A percentile compares a stretch with the other conserved stretches of the same genome.
These are phyloP conservation scores for Platycheirus albimanus DNA, from an alignment of 2,888 invertebrate genomes.

Conservation along the genomic window DNA sequence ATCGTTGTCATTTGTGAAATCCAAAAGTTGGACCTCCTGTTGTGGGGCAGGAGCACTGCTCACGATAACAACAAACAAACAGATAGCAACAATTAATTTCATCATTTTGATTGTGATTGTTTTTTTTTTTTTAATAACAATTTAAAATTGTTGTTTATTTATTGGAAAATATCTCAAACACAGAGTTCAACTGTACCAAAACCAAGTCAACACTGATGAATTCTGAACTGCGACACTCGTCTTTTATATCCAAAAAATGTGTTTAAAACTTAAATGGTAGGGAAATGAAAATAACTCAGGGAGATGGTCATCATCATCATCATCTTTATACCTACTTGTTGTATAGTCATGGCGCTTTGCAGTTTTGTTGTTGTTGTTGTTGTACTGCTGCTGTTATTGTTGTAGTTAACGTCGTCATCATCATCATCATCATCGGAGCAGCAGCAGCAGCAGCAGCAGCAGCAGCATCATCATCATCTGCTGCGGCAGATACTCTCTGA, in stretches of 20 bases:
- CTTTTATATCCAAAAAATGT: slow-evolving; percentile 77
- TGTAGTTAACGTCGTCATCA: slow-evolving; percentile 17
- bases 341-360: slow-evolving; percentile 17
- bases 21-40: slow-evolving; percentile 75
- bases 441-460: slow-evolving; percentile 8
- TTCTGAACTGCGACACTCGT: slow-evolving; percentile 75
- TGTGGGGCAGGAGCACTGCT: slow-evolving; percentile 75
- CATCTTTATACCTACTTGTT: slow-evolving; percentile 16
- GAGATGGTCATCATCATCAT: slow-evolving; percentile 73
- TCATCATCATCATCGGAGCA: slow-evolving; percentile 9
- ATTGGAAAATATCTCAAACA: slow-evolving; percentile 30
- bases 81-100: slow-evolving; percentile 71
- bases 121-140: slow-evolving; percentile 16
- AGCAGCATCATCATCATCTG: slow-evolving; percentile 15
- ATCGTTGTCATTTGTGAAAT: slow-evolving; percentile 76
- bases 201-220: slow-evolving; percentile 76
- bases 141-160: no score
- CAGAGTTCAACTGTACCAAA: slow-evolving; percentile 66
- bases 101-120: slow-evolving; percentile 72
- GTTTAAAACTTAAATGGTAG: slow-evolving; percentile 71
- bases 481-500: slow-evolving; percentile 69
- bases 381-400: slow-evolving; percentile 8
- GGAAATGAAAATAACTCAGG: slow-evolving; percentile 74
- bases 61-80: slow-evolving; percentile 74
- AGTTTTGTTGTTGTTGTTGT: slow-evolving; percentile 7